Evolutionary conservation across 2,888 invertebrate species (phyloP).

Genomic region (Leucania comma): DNA sequence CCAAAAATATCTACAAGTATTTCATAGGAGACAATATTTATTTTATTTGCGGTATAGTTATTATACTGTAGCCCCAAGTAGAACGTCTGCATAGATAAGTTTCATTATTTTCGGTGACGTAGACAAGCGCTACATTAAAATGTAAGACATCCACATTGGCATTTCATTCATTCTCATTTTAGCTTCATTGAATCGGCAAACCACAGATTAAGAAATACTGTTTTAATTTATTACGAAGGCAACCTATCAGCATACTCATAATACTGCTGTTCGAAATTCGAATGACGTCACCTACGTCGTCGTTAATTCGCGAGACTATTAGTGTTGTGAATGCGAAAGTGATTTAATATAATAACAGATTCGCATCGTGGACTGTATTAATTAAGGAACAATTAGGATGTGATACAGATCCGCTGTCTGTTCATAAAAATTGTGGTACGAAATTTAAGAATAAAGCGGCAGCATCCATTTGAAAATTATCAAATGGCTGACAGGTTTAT

Average conservation of each 20-base stretch:
- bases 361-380: conserved; percentile 63
- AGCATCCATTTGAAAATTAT: neutral
- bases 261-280: conserved; percentile 51
- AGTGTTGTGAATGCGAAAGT: conserved; percentile 61
- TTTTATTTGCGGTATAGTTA: conserved; percentile 12
- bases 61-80: conserved; percentile 24
- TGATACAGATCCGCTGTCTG: conserved; percentile 32
- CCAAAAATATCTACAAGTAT: neutral
- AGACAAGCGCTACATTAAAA: neutral
- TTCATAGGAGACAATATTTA: neutral
- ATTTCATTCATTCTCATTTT: conserved; percentile 9
- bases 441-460: neutral
- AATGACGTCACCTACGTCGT: conserved; percentile 66
- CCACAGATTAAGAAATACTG: neutral
- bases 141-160: neutral
- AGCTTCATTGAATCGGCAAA: conserved; percentile 12
- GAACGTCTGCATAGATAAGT: conserved; percentile 53
- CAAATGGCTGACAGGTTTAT: neutral
- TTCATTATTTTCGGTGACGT: conserved; percentile 34
- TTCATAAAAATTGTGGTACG: conserved; percentile 3
- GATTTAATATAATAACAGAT: conserved; percentile 69
- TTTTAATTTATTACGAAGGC: conserved; percentile 31
- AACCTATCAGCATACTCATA: conserved; percentile 26
- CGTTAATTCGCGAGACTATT: conserved; percentile 63
- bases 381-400: conserved; percentile 54